A percentile compares a stretch with the other conserved stretches of the same genome.
phyloP scores from a whole-genome alignment of 1,140 invertebrate species.

The Drosophila prosaltans region DNA sequence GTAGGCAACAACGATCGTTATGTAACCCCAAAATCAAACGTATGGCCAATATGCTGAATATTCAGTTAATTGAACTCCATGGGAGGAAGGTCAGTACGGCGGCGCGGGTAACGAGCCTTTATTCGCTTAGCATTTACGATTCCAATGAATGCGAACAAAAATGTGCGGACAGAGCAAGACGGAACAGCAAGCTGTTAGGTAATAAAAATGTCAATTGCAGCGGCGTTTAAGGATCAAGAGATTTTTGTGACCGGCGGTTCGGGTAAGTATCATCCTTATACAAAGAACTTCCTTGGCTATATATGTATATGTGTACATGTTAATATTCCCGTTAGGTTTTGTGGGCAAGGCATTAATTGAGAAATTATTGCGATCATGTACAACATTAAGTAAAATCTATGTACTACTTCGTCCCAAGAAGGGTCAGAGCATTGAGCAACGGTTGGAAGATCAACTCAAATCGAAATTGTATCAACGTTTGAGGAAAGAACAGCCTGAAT shows the following conservation, averaged over 20 bases:
- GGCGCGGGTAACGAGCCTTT: background rate
- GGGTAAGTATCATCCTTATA: constrained; percentile 36
- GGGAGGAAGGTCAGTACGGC: background rate
- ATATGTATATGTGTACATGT: too few species aligned
- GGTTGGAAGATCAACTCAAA: constrained; percentile 86
- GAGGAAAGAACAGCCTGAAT: constrained; percentile 82
- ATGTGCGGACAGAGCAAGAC: constrained; percentile 33
- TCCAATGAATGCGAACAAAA: background rate
- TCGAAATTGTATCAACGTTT: constrained; percentile 84
- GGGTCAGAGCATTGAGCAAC: constrained; percentile 86
- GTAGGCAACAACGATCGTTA: too few species aligned
- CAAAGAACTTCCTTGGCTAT: too few species aligned
- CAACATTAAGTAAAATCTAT: constrained; percentile 89
- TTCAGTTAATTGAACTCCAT: constrained; percentile 48
- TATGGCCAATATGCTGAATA: constrained; percentile 33
- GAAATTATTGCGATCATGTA: constrained; percentile 91
- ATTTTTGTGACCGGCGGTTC: constrained; percentile 90
- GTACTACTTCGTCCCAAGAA: constrained; percentile 91
- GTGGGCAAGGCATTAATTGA: constrained; percentile 94
- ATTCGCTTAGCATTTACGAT: constrained; percentile 7
- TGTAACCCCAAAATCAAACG: too few species aligned
- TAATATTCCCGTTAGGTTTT: constrained; percentile 85
- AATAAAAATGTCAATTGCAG: constrained; percentile 75
- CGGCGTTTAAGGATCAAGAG: constrained; percentile 85
- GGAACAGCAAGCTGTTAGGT: constrained; percentile 34